These are phyloP conservation scores for Poicephalus gulielmi DNA, from an alignment of 2,113 vertebrate genomes.

Conservation along the genomic window DNA sequence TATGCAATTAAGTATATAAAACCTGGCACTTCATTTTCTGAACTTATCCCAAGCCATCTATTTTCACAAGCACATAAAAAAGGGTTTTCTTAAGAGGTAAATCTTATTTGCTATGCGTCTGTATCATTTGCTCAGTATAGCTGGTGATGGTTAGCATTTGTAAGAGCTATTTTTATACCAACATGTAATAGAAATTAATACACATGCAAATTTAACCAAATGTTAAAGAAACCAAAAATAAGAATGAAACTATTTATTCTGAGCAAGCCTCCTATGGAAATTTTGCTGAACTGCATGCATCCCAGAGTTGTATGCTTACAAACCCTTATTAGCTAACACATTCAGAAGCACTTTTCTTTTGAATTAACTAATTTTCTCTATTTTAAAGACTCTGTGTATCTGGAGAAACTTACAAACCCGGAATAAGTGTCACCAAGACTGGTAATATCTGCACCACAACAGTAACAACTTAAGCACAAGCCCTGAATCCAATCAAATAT, in stretches of 20 bases:
- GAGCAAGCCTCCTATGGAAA: neutral
- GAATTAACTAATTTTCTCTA: neutral
- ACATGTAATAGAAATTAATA: neutral
- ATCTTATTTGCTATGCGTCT: neutral
- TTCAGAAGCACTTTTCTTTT: neutral
- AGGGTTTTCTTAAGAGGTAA: neutral
- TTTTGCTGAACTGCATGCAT: neutral
- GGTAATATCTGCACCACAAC: neutral
- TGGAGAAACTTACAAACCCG: neutral
- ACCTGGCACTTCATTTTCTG: neutral
- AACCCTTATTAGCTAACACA: neutral
- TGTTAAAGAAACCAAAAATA: neutral
- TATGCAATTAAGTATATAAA: neutral
- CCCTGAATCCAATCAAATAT: neutral
- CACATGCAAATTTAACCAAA: neutral
- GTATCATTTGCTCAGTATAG: neutral
- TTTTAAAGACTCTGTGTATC: neutral
- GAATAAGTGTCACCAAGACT: neutral
- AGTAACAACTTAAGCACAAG: neutral
- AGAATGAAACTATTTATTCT: neutral
- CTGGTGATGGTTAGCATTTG: neutral
- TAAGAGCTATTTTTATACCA: neutral
- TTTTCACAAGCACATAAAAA: neutral
- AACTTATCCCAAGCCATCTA: neutral
- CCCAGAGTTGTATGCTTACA: neutral